phyloP scores from a whole-genome alignment of 2,113 vertebrate species.

The cattle (Bos taurus) region ARS-UCD2.0 NC_037341.1:77256001-77256500 shows the following conservation, averaged over 20 bases:
- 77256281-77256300: background rate
- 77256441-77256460: background rate
- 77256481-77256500: background rate
- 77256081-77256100: background rate
- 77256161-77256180: background rate
- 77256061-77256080: slow-evolving; percentile 79
- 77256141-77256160: no score
- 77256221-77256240: background rate
- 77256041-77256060: slow-evolving; percentile 79
- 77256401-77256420: background rate
- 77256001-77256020: slow-evolving; percentile 80
- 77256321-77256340: background rate
- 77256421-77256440: background rate
- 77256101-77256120: background rate
- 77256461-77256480: background rate
- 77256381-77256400: background rate
- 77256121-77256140: background rate
- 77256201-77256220: background rate
- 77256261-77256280: background rate
- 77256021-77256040: slow-evolving; percentile 85
- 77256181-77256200: background rate
- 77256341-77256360: background rate
- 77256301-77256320: background rate
- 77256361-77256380: background rate
- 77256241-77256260: background rate